A percentile compares a stretch with the other conserved stretches of the same genome.
phyloP scores from a whole-genome alignment of 2,113 vertebrate species.

The Nyctereutes procyonoides region DNA sequence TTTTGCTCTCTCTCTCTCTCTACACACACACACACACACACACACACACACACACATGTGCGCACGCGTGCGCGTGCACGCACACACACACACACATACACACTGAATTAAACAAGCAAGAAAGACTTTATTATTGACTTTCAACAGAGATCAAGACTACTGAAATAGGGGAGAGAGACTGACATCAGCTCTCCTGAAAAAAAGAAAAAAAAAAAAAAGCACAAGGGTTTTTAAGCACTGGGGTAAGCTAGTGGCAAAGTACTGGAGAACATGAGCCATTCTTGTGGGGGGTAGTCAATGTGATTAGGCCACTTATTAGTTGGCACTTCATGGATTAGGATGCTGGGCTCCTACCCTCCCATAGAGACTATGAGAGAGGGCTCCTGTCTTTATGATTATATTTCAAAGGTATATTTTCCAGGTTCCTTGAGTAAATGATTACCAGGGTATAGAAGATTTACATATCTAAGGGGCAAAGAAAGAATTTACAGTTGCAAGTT shows the following conservation, averaged over 20 bases:
- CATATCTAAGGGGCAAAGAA: background rate
- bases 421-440: background rate
- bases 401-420: background rate
- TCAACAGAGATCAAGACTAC: background rate
- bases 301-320: background rate
- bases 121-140: background rate
- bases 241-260: background rate
- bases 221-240: background rate
- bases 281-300: background rate
- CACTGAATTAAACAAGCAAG: background rate
- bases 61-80: too few relatives aligned
- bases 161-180: background rate
- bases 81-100: too few relatives aligned
- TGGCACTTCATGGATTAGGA: background rate
- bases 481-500: background rate
- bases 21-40: rapidly evolving
- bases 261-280: background rate
- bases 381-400: background rate
- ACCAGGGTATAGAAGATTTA: background rate
- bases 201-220: background rate
- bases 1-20: background rate
- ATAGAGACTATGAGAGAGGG: background rate
- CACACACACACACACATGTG: background rate
- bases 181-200: background rate
- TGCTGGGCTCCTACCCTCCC: background rate